These are phyloP conservation scores for Bos indicus DNA, from an alignment of 2,113 vertebrate genomes.

Conservation along the genomic window DNA sequence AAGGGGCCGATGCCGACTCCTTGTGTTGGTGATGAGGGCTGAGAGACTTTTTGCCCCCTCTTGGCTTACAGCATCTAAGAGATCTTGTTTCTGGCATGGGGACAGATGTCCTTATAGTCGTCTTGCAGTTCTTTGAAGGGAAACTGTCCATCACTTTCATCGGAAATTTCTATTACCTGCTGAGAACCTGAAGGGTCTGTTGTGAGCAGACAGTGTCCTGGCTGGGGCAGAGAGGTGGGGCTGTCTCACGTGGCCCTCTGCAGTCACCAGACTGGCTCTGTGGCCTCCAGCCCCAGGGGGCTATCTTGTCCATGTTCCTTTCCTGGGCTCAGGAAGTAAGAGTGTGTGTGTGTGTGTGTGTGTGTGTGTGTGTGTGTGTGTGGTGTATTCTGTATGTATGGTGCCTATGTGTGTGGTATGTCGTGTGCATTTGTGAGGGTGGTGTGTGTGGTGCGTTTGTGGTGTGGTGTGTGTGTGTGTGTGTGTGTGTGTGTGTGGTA, in stretches of 20 bases:
- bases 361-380: neutral
- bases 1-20: neutral
- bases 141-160: neutral
- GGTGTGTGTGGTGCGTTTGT: neutral
- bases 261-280: neutral
- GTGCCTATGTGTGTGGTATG: neutral
- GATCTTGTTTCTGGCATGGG: neutral
- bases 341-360: neutral
- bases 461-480: neutral
- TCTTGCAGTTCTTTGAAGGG: neutral
- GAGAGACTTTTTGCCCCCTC: neutral
- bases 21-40: neutral
- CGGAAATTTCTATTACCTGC: neutral
- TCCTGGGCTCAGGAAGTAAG: constrained; percentile 40
- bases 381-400: neutral
- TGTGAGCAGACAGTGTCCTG: neutral
- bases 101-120: neutral
- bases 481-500: neutral
- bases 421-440: neutral
- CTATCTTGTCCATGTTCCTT: constrained; percentile 5
- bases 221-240: neutral
- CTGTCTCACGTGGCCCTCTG: neutral
- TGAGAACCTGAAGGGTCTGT: neutral
- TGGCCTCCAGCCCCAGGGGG: neutral
- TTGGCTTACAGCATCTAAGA: neutral